Base-by-base conservation (phyloP, 2,888 invertebrate species). In the Rhynchonema sp. region DNA sequence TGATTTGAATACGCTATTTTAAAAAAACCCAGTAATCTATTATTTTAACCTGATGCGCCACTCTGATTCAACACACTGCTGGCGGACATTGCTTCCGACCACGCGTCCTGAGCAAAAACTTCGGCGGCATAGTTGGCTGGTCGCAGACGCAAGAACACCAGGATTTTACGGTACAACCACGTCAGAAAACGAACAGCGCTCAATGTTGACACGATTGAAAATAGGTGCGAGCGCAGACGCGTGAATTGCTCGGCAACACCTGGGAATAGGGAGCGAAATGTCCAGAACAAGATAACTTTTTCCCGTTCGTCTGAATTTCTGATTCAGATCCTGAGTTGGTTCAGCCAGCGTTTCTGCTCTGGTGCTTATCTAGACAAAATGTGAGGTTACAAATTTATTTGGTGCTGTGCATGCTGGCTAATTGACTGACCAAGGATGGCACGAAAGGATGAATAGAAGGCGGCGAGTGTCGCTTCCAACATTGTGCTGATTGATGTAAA, bases 391-490 rank as follows among this genome's bases (percentile, higher is more conserved):
- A n/a, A n/a, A n/a, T n/a, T n/a, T n/a, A n/a, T n/a, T n/a, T n/a
- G n/a, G n/a, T n/a, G n/a, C n/a, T n/a, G n/a, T n/a, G n/a, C n/a
- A n/a, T n/a, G n/a, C n/a, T n/a, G n/a, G n/a, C n/a, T n/a, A n/a
- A n/a, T n/a, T n/a, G n/a, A 17, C 38, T 17, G 17, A 62, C 89
- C 87, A 58, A 92, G 77, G 65, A 92, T 86, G 59, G 92, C 91
- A 67, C 87, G 80, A 73, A 92, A 92, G 0, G 91, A 91, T 73
- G 85, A 89, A 17, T 89, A 87, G 70, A 94, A 80, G 1, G 92
- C 90, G 72, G 86, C 85, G 74, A 88, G 90, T 56, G 91, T 91
- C 28, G 89, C 91, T 70, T 94, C 92, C 60, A 94, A 74, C 87
- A 94, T 90, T 82, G 88, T 85, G 2, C 89, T 86, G 2, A 94